These are phyloP conservation scores for Atta cephalotes DNA, from an alignment of 1,140 invertebrate genomes.

Conservation along the genomic window DNA sequence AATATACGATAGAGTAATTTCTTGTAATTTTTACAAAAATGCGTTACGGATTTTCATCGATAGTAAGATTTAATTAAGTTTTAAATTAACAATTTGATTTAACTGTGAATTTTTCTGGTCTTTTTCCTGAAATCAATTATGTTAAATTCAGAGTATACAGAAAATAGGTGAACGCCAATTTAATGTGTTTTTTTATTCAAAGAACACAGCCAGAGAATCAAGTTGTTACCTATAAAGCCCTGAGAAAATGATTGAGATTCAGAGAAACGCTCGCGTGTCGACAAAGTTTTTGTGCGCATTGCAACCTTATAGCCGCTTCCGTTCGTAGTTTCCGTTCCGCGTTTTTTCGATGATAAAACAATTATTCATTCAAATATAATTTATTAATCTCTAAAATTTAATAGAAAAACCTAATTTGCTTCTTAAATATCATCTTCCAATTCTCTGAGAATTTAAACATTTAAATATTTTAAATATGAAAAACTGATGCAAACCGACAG, in stretches of 20 bases:
- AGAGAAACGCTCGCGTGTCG: constrained; percentile 33
- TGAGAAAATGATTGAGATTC: constrained; percentile 59
- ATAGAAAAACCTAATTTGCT: background rate
- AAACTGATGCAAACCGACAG: background rate
- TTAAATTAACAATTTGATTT: background rate
- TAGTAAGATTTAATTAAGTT: background rate
- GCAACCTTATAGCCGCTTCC: background rate
- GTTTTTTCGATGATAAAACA: background rate
- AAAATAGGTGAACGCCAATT: background rate
- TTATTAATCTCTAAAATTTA: constrained; percentile 5
- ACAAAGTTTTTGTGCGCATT: constrained; percentile 32
- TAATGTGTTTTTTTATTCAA: constrained; percentile 1
- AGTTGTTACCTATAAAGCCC: constrained; percentile 5
- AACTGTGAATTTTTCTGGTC: background rate
- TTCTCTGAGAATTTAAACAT: background rate
- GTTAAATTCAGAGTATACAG: background rate
- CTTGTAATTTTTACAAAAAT: background rate
- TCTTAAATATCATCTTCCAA: background rate
- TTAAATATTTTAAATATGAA: constrained; percentile 14
- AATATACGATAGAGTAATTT: background rate
- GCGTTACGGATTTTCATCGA: background rate
- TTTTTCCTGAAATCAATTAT: background rate
- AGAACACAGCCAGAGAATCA: background rate
- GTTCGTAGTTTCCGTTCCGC: constrained; percentile 27
- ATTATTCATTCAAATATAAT: background rate